Conservation (phyloP, 2,797 vertebrate genomes). For the Poecile montanus region DNA sequence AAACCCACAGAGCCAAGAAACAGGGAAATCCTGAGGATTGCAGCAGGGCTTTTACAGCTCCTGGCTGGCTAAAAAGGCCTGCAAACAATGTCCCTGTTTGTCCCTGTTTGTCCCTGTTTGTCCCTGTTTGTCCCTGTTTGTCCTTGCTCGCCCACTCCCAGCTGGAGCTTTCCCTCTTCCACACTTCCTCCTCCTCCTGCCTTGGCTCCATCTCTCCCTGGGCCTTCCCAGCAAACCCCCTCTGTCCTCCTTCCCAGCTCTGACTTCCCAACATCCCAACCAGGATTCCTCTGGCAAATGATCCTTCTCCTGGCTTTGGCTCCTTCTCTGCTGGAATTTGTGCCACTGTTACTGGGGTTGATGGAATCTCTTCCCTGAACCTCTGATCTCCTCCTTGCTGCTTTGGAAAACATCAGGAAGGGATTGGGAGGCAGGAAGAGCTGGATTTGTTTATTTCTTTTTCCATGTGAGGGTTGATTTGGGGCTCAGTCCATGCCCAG, state of each 20-base stretch:
- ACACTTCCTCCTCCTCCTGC: neutral
- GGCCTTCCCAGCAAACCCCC: neutral
- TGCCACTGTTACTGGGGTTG: neutral
- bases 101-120: neutral
- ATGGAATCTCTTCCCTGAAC: neutral
- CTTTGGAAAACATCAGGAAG: neutral
- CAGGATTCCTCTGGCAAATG: neutral
- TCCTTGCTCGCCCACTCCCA: neutral
- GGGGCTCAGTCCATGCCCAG: neutral
- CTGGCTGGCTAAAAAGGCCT: neutral
- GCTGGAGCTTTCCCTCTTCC: slow-evolving; percentile 8
- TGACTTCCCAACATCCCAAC: neutral
- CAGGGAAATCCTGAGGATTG: neutral
- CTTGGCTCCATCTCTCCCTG: neutral
- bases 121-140: neutral
- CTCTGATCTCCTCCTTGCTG: neutral
- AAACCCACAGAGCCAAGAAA: neutral
- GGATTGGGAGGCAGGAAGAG: neutral
- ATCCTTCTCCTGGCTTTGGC: neutral
- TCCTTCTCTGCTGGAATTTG: neutral
- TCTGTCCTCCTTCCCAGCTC: neutral
- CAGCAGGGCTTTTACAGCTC: accelerated
- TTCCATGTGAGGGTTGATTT: no score
- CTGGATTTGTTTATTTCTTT: neutral
- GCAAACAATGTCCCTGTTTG: neutral